phyloP scores from a whole-genome alignment of 1,140 invertebrate genomes.

The Conus ventricosus region DNA sequence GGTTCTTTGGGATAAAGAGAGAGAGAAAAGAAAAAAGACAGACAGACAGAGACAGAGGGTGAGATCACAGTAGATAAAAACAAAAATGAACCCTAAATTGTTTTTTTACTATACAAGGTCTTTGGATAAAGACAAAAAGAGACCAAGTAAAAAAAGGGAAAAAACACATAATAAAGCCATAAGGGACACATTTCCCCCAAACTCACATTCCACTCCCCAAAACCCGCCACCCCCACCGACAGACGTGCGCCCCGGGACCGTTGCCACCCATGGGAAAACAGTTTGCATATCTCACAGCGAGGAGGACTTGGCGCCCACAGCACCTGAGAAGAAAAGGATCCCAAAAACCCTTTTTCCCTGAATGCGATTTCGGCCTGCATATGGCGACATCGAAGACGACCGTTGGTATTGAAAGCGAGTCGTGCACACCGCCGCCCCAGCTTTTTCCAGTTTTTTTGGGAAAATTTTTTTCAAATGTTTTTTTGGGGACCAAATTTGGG shows the following conservation, averaged over 20 bases:
- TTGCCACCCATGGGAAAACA: constrained; percentile 79
- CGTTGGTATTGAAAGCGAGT: constrained; percentile 88
- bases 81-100: no score
- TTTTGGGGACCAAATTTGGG: constrained; percentile 82
- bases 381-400: constrained; percentile 76
- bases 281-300: constrained; percentile 83
- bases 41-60: no score
- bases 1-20: no score
- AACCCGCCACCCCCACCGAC: constrained; percentile 67
- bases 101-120: no score
- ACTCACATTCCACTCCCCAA: background rate
- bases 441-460: constrained; percentile 83
- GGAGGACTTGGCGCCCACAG: constrained; percentile 79
- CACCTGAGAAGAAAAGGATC: constrained; percentile 82
- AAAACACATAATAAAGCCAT: no score
- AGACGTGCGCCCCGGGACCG: constrained; percentile 73
- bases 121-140: no score
- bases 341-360: constrained; percentile 32
- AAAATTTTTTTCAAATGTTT: constrained; percentile 82
- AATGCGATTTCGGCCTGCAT: constrained; percentile 35
- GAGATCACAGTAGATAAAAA: no score
- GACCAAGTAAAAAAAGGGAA: no score
- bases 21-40: no score
- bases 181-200: no score
- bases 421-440: constrained; percentile 85